These are phyloP conservation scores for Dynastes maya DNA, from an alignment of 2,888 invertebrate species.

Conservation along the genomic window DNA sequence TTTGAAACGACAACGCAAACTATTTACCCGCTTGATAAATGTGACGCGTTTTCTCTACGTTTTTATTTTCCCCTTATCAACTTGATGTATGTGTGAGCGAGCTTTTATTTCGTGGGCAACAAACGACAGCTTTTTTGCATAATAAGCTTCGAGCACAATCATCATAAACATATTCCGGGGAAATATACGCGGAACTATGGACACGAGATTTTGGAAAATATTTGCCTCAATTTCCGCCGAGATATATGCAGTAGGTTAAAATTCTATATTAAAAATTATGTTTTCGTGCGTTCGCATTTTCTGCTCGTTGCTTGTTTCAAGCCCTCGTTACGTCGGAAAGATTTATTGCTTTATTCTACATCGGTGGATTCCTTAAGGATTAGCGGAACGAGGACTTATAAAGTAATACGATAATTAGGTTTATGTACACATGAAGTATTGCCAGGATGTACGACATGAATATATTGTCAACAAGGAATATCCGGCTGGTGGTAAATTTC, in stretches of 20 bases:
- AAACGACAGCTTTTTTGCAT: slow-evolving; percentile 36
- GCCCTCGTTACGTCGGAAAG: not conserved
- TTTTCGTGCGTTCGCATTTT: not conserved
- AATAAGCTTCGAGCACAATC: slow-evolving; percentile 5
- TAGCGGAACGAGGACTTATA: no score
- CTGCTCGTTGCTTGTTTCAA: not conserved
- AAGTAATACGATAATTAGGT: no score
- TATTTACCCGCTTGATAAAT: slow-evolving; percentile 37
- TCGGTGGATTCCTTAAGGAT: no score
- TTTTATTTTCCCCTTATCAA: slow-evolving; percentile 22
- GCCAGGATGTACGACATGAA: no score
- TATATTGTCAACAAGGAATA: no score
- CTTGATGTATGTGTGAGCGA: slow-evolving; percentile 10
- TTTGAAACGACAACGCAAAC: slow-evolving; percentile 19
- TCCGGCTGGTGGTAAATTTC: no score
- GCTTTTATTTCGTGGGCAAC: slow-evolving; percentile 27
- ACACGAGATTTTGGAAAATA: slow-evolving; percentile 12
- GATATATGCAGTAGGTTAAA: not conserved
- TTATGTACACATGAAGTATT: no score
- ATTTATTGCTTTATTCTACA: no score
- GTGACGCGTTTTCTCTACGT: slow-evolving; percentile 26
- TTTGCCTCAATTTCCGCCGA: not conserved
- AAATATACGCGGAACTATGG: not conserved
- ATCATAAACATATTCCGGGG: slow-evolving; percentile 19
- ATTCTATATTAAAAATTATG: slow-evolving; percentile 11